A percentile compares a stretch with the other conserved stretches of the same genome.
phyloP scores from a whole-genome alignment of 1,140 invertebrate species.

The Macrocentrus cingulum region DNA sequence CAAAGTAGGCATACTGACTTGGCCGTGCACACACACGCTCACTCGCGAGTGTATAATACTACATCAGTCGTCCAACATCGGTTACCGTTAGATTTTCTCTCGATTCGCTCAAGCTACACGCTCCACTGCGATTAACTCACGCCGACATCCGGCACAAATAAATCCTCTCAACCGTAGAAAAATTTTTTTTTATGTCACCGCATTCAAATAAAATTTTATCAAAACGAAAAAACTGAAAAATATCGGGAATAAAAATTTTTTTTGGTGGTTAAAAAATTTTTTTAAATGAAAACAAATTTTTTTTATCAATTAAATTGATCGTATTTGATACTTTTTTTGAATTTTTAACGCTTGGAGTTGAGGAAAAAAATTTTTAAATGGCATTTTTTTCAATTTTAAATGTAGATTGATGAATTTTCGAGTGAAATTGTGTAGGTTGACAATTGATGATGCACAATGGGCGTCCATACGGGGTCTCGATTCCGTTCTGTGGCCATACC shows the following conservation, averaged over 20 bases:
- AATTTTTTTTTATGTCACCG: too few species aligned
- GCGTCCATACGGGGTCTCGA: conserved; percentile 4
- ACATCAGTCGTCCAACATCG: not conserved
- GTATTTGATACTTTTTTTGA: too few species aligned
- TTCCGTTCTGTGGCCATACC: not conserved
- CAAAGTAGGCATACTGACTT: conserved; percentile 17
- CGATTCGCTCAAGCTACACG: conserved; percentile 26
- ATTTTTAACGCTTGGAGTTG: too few species aligned
- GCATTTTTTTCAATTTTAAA: not conserved
- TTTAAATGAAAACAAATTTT: too few species aligned
- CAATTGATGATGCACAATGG: conserved; percentile 14
- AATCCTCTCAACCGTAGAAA: too few species aligned
- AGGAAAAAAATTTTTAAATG: too few species aligned
- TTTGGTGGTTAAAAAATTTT: too few species aligned
- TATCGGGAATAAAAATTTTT: too few species aligned
- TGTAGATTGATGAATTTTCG: too few species aligned
- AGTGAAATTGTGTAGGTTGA: not conserved
- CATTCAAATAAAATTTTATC: too few species aligned
- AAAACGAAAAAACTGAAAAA: too few species aligned
- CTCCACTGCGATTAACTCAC: conserved; percentile 26
- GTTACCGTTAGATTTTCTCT: conserved; percentile 54
- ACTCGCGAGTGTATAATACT: not conserved
- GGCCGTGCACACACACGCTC: conserved; percentile 10
- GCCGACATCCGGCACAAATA: conserved; percentile 23
- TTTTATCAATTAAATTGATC: too few species aligned